Evolutionary conservation across 2,888 invertebrate genomes (phyloP), one percentile per base, ranked within the genome.

Genomic region (Cheilosia pagana): DNA sequence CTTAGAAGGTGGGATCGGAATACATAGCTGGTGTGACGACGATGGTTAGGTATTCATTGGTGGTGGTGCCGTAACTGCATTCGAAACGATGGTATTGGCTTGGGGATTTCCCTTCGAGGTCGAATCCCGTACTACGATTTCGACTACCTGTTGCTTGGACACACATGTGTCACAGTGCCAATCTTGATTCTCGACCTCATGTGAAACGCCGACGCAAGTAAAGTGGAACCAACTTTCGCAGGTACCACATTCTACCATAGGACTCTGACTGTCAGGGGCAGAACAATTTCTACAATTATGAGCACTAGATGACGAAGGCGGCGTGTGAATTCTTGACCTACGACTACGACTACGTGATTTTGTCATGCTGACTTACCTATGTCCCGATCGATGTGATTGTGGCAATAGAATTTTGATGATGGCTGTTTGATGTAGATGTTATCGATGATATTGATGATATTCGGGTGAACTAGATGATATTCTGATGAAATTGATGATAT

Each of bases 171-270:
- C 10, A 16, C n/a, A 45, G 5, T 19, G 19, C 43, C 39, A 39
- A 14, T 39, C 39, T 39, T 39, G 7, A 1, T 39, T 12, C 7
- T 10, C 39, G 39, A 39, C 39, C 14, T 39, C 39, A 14, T 50
- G 39, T 2, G 53, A 25, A 3, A 67, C 67, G 8, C 53, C 43
- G 8, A 67, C 52, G 28, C 53, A 67, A 3, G 67, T 8, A 28
- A 67, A 67, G 52, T 67, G 53, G 21, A 67, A 67, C 53, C 53
- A 67, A 14, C 12, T 16, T 25, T 53, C 12, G 7, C 28, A 28
- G 6, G 28, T 28, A 28, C 28, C 28, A 28, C 28, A 28, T 28
- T 28, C 28, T 28, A 28, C 28, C 28, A 28, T 28, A 6, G 28
- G 28, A 16, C 52, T 53, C 12, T 12, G 5, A 39, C 16, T 53